These are phyloP conservation scores for Melieria picta DNA, from an alignment of 2,888 invertebrate genomes.

Conservation along the genomic window DNA sequence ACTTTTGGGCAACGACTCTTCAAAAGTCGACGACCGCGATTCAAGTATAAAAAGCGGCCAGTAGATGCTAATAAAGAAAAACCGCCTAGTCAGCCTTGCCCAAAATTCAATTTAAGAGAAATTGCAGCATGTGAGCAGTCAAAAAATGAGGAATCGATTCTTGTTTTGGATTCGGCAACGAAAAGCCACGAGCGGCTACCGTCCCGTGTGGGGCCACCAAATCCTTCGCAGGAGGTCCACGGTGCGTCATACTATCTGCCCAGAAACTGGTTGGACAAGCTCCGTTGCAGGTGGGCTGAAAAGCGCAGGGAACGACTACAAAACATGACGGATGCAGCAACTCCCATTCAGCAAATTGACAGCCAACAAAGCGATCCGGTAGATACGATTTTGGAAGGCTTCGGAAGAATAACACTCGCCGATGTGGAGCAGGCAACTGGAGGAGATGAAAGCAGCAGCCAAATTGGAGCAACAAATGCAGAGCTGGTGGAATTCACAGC, in stretches of 20 bases:
- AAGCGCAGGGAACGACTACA: constrained; percentile 64
- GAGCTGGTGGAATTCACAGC: constrained; percentile 73
- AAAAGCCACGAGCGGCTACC: constrained; percentile 51
- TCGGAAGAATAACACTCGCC: constrained; percentile 56
- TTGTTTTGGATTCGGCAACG: constrained; percentile 20
- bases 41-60: no score
- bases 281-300: constrained; percentile 68
- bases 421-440: constrained; percentile 63
- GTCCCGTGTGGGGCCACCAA: constrained; percentile 65
- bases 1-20: no score
- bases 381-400: constrained; percentile 66
- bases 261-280: constrained; percentile 69
- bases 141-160: no score
- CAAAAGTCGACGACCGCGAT: no score
- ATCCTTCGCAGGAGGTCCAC: constrained; percentile 70
- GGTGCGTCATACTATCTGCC: constrained; percentile 68
- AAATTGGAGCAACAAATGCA: constrained; percentile 62
- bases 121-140: no score
- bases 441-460: constrained; percentile 66
- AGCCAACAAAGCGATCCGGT: constrained; percentile 66
- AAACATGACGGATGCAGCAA: constrained; percentile 67
- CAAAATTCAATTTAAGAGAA: no score
- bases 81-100: constrained; percentile 20
- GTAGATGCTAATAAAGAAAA: constrained; percentile 32
- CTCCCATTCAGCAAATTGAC: constrained; percentile 51